phyloP scores from a whole-genome alignment of 2,797 vertebrate species.

The Anabas testudineus region DNA sequence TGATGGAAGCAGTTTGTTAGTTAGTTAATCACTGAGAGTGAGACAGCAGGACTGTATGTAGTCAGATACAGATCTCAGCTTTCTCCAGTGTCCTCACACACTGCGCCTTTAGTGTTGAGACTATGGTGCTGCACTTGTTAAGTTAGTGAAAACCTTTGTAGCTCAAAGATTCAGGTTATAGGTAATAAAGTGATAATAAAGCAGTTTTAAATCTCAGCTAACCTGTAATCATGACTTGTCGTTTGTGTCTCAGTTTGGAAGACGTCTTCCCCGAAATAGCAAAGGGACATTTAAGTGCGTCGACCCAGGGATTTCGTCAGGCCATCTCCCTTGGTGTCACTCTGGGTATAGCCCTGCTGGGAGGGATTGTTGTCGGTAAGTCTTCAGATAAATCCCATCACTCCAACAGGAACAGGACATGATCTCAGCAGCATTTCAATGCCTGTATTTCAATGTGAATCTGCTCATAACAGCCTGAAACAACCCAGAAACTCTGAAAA shows the following conservation, averaged over 20 bases:
- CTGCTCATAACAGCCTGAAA: no score
- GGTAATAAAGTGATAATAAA: no score
- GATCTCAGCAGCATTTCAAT: no score
- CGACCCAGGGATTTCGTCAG: conserved; percentile 82
- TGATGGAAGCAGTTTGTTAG: neutral
- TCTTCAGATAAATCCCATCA: conserved; percentile 5
- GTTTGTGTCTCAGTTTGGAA: conserved; percentile 76
- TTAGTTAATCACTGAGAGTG: neutral
- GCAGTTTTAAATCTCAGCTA: neutral
- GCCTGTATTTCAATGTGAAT: no score
- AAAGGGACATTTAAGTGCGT: rapidly evolving
- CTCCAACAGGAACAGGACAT: no score
- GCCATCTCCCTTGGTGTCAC: conserved; percentile 86
- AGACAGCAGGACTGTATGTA: neutral
- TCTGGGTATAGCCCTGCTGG: conserved; percentile 84
- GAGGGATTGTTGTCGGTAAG: conserved; percentile 89
- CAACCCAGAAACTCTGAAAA: no score
- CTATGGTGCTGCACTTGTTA: no score
- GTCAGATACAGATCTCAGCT: neutral
- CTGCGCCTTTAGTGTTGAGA: neutral
- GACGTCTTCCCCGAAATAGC: conserved; percentile 85
- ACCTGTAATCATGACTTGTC: neutral
- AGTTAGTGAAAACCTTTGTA: neutral
- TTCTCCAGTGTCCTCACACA: neutral
- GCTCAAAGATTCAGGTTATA: no score